Evolutionary conservation across 1,140 invertebrate genomes (phyloP).

Genomic region (Drosophila nigrodunni): DNA sequence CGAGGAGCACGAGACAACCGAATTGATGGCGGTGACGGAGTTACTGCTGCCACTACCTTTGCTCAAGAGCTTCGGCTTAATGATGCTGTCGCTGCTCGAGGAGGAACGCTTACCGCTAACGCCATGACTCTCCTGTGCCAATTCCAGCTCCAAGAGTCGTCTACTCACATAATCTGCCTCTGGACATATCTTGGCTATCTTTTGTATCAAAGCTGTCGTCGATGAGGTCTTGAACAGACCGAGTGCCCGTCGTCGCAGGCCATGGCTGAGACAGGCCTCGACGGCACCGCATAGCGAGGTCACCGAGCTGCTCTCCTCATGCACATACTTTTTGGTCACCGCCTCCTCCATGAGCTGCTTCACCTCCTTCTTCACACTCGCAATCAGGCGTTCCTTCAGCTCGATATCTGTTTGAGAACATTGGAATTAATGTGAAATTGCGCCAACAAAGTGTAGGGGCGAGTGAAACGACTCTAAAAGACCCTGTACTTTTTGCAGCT

Average conservation of each 20-base stretch:
- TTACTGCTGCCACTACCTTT: conserved; percentile 86
- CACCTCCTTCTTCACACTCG: conserved; percentile 93
- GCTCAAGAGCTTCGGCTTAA: conserved; percentile 87
- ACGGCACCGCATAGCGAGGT: conserved; percentile 94
- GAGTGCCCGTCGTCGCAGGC: conserved; percentile 90
- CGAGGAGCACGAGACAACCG: conserved; percentile 60
- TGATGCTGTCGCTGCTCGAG: conserved; percentile 90
- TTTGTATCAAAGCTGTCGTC: conserved; percentile 95
- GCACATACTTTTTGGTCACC: conserved; percentile 95
- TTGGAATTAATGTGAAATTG: conserved; percentile 17
- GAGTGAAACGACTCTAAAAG: too few relatives aligned
- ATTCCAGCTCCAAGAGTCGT: conserved; percentile 89
- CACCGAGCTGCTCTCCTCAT: conserved; percentile 95
- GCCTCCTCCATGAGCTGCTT: conserved; percentile 98
- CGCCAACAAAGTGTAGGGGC: neutral
- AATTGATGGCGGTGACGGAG: conserved; percentile 84
- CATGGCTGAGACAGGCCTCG: conserved; percentile 95
- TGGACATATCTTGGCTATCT: conserved; percentile 91
- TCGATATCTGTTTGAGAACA: conserved; percentile 9
- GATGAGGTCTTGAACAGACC: conserved; percentile 95
- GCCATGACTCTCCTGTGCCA: conserved; percentile 89
- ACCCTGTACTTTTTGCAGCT: too few relatives aligned
- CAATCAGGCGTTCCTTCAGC: conserved; percentile 93
- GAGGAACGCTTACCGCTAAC: conserved; percentile 89
- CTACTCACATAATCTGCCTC: conserved; percentile 91